Conservation (phyloP, 1,140 invertebrate genomes). For the Radopholus similis region DNA sequence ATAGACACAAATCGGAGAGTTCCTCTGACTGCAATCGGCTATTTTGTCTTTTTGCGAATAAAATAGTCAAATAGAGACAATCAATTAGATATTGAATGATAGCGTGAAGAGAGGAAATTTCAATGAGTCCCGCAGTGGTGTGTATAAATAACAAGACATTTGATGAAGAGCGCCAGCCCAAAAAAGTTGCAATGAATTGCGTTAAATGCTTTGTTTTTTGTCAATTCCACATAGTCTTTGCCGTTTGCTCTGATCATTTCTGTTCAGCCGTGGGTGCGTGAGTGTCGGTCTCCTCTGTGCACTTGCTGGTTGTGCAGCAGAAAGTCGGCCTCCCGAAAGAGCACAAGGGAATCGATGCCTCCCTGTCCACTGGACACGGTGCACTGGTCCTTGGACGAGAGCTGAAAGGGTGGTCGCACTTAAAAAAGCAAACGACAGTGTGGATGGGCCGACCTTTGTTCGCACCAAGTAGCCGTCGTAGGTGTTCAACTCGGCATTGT, state of each 20-base stretch:
- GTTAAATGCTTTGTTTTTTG: too few relatives aligned
- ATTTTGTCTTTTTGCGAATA: background rate
- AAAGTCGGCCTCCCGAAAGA: background rate
- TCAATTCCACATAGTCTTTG: too few relatives aligned
- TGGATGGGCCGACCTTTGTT: background rate
- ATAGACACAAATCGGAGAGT: background rate
- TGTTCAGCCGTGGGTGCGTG: too few relatives aligned
- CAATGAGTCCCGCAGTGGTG: too few relatives aligned
- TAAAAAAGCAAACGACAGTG: background rate
- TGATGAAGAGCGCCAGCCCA: background rate
- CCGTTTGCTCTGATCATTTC: too few relatives aligned
- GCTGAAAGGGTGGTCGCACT: background rate
- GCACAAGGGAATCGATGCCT: background rate
- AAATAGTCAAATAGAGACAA: background rate
- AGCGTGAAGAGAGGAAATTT: too few relatives aligned
- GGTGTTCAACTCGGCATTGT: conserved; percentile 65
- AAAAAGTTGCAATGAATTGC: background rate
- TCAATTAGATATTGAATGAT: background rate
- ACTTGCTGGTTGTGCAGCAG: too few relatives aligned
- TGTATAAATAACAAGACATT: background rate
- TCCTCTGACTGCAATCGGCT: background rate
- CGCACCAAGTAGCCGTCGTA: conserved; percentile 1
- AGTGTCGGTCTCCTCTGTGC: too few relatives aligned
- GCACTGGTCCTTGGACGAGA: background rate
- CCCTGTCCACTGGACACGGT: background rate